These are phyloP conservation scores for Trichomycterus rosablanca DNA, from an alignment of 2,113 vertebrate species.

Conservation along the genomic window DNA sequence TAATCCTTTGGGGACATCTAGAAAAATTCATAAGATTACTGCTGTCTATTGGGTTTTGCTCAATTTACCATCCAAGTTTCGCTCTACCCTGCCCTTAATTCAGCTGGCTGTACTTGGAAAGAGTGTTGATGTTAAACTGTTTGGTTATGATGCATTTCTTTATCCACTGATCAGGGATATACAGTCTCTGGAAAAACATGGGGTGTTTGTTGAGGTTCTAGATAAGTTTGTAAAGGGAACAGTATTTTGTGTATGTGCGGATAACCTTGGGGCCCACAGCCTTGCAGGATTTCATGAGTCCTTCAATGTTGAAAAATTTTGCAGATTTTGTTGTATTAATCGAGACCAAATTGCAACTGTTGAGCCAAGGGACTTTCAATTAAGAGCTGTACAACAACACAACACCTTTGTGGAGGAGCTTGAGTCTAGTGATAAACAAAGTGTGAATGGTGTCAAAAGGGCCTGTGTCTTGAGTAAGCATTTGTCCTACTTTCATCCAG, in stretches of 20 bases:
- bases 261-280: no score
- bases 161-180: slow-evolving; percentile 35
- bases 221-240: slow-evolving; percentile 8
- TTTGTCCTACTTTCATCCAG: no score
- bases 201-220: slow-evolving; percentile 32
- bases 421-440: no score
- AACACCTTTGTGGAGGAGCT: no score
- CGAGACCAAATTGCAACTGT: slow-evolving; percentile 3
- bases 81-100: not conserved
- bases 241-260: no score
- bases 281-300: slow-evolving; percentile 31
- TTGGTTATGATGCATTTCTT: slow-evolving; percentile 31
- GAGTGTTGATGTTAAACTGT: slow-evolving; percentile 35
- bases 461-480: no score
- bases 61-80: not conserved
- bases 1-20: not conserved
- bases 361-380: no score
- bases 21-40: no score
- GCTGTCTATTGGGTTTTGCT: not conserved
- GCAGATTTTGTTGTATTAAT: slow-evolving; percentile 23
- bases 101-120: slow-evolving; percentile 20
- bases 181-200: not conserved
- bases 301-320: slow-evolving; percentile 25
- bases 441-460: no score
- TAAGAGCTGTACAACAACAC: no score